A percentile compares a stretch with the other conserved stretches of the same genome.
These are phyloP conservation scores for Pheucticus melanocephalus DNA, from an alignment of 2,113 vertebrate genomes.

Conservation along the genomic window DNA sequence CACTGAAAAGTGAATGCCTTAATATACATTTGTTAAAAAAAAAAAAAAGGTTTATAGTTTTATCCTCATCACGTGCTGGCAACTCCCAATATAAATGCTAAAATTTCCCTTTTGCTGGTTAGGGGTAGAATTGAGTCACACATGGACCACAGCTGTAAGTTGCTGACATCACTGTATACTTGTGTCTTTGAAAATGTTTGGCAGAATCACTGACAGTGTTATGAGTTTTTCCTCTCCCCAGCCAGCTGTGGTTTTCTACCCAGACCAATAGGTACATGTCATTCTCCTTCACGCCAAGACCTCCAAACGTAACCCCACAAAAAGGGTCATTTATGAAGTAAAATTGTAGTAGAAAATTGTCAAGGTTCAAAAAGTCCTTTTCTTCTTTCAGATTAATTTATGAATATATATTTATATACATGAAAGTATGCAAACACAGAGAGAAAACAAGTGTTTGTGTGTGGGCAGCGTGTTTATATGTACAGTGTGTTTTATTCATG, in stretches of 20 bases:
- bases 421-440: background rate
- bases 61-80: background rate
- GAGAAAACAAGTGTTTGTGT: background rate
- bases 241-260: background rate
- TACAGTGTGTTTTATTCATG: background rate
- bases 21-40: background rate
- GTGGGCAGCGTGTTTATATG: background rate
- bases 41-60: background rate
- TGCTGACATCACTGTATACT: background rate
- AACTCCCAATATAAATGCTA: background rate
- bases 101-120: background rate
- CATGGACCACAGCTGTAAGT: background rate
- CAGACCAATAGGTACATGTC: background rate
- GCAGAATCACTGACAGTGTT: rapidly evolving
- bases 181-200: background rate
- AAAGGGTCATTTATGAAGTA: background rate
- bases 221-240: background rate
- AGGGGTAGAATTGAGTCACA: background rate
- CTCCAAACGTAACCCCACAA: background rate
- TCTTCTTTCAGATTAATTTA: background rate
- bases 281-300: background rate
- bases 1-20: background rate
- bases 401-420: background rate
- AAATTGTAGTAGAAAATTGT: background rate
- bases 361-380: background rate